Percentiles rank a stretch among this genome's conserved stretches.
Evolutionary conservation across 2,113 vertebrate genomes (phyloP).

Genomic region (Thermophis baileyi): DNA sequence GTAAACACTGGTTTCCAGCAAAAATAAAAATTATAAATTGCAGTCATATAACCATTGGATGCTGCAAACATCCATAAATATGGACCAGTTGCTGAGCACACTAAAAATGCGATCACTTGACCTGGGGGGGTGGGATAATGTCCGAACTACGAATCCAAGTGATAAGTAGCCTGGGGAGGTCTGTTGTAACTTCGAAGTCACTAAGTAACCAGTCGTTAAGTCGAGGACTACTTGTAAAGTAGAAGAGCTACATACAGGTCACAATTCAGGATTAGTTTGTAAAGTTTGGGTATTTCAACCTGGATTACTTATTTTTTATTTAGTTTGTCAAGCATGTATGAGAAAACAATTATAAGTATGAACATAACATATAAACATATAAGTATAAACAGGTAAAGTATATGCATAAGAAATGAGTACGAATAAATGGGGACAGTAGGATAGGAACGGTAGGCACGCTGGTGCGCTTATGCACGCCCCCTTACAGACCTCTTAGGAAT

Average conservation of each 20-base stretch:
- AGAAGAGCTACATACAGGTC: neutral
- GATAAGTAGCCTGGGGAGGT: neutral
- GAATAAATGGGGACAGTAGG: too few species aligned
- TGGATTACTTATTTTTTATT: too few species aligned
- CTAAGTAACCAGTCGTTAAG: neutral
- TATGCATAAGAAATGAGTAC: too few species aligned
- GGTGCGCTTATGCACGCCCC: too few species aligned
- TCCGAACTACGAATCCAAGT: neutral
- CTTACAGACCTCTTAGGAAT: too few species aligned
- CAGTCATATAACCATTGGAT: neutral
- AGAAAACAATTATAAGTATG: too few species aligned
- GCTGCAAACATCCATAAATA: neutral
- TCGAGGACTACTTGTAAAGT: neutral
- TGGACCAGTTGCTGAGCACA: neutral
- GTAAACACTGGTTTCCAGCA: too few species aligned
- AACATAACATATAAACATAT: too few species aligned
- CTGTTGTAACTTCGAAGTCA: neutral
- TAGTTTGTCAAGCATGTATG: too few species aligned
- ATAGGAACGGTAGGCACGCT: too few species aligned
- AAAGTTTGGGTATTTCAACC: neutral
- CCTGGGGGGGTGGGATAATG: neutral
- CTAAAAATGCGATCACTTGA: neutral
- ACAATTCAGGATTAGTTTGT: neutral
- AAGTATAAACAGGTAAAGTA: too few species aligned
- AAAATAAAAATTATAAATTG: neutral